These are phyloP conservation scores for Turnix velox DNA, from an alignment of 2,113 vertebrate species.

Conservation along the genomic window DNA sequence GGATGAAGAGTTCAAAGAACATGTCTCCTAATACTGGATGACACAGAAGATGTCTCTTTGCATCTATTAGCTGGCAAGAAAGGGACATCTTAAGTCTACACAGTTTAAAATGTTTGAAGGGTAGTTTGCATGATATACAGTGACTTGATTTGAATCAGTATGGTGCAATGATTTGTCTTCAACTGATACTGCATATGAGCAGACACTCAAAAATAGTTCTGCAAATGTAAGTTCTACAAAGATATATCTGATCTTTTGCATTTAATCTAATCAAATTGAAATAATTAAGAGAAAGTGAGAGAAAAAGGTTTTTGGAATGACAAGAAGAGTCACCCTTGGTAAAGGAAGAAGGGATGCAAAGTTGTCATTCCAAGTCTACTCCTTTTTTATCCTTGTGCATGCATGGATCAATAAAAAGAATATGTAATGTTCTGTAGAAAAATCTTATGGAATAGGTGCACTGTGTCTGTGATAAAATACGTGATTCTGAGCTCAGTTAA, in stretches of 20 bases:
- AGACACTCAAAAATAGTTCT: background rate
- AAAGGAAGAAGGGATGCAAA: background rate
- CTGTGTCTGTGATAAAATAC: background rate
- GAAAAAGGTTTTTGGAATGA: background rate
- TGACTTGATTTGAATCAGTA: background rate
- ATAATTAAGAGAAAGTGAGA: background rate
- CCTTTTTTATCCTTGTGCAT: background rate
- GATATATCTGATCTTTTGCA: background rate
- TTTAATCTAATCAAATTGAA: background rate
- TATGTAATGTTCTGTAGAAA: background rate
- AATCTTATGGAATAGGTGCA: background rate
- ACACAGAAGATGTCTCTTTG: background rate
- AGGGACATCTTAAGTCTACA: background rate
- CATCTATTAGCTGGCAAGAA: background rate
- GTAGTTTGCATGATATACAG: background rate
- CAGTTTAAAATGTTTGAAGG: background rate
- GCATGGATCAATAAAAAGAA: background rate
- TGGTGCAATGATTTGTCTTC: background rate
- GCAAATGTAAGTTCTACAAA: background rate
- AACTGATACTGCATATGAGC: background rate
- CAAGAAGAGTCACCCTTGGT: background rate
- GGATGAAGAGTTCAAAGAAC: background rate
- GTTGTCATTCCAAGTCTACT: background rate
- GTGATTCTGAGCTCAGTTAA: background rate
- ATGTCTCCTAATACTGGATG: background rate